These are phyloP conservation scores for Cottus gobio DNA, from an alignment of 2,113 vertebrate species.

Conservation along the genomic window DNA sequence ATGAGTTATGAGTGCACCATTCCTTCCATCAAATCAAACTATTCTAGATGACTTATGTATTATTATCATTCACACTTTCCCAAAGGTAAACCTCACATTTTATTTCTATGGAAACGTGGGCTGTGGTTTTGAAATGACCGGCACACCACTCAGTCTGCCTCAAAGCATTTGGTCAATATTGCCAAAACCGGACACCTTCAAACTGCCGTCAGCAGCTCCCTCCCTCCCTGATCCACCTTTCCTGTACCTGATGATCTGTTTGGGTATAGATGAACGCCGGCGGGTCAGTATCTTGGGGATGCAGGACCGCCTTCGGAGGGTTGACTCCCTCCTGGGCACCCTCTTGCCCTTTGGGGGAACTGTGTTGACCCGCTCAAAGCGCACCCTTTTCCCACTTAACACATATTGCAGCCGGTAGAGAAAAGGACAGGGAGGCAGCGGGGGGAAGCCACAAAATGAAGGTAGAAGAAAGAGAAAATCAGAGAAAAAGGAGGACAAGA, in stretches of 20 bases:
- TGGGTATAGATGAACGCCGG: conserved; percentile 85
- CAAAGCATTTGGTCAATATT: not conserved
- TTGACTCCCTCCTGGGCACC: conserved; percentile 83
- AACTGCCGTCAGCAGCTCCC: not conserved
- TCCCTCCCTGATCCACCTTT: conserved; percentile 1
- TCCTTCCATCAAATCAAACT: not conserved
- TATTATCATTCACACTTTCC: not conserved
- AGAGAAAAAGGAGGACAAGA: conserved; percentile 42
- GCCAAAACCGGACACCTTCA: not conserved
- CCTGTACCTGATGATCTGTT: conserved; percentile 92
- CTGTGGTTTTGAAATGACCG: not conserved
- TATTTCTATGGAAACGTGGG: not conserved
- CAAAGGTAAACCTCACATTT: not conserved
- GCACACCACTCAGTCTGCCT: not conserved
- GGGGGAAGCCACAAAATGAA: not conserved
- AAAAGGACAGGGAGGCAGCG: conserved; percentile 19
- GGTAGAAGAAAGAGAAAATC: not conserved
- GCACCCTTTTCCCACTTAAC: conserved; percentile 88
- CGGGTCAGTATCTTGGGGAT: conserved; percentile 76
- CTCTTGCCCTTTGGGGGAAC: conserved; percentile 88
- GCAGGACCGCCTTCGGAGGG: conserved; percentile 83
- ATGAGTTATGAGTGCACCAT: not conserved
- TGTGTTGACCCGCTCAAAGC: conserved; percentile 92
- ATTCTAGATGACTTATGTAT: not conserved
- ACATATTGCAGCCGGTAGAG: not conserved